These are phyloP conservation scores for Apodemia zela DNA, from an alignment of 2,888 invertebrate genomes.

Conservation along the genomic window DNA sequence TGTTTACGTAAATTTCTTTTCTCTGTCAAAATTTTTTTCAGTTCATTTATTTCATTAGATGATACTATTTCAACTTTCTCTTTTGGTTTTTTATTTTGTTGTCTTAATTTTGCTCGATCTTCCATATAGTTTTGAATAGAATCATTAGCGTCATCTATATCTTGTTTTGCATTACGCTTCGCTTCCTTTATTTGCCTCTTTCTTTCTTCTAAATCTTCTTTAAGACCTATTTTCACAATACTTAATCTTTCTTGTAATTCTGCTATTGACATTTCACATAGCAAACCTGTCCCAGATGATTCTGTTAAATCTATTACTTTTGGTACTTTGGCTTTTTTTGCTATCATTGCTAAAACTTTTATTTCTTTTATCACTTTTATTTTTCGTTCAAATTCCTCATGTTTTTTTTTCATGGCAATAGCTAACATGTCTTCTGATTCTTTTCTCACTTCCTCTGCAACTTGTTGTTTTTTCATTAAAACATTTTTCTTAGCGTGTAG, in stretches of 20 bases:
- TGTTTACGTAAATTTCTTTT: slow-evolving; percentile 60
- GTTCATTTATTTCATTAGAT: slow-evolving; percentile 64
- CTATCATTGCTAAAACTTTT: slow-evolving; percentile 66
- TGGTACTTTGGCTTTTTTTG: slow-evolving; percentile 70
- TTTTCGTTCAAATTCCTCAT: slow-evolving; percentile 70
- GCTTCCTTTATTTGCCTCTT: slow-evolving; percentile 60
- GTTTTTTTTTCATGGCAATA: slow-evolving; percentile 63
- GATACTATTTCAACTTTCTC: slow-evolving; percentile 35
- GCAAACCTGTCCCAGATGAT: slow-evolving; percentile 77
- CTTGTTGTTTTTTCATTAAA: slow-evolving; percentile 50
- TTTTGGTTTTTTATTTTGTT: slow-evolving; percentile 47
- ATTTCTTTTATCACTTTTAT: slow-evolving; percentile 75
- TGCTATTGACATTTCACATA: slow-evolving; percentile 84
- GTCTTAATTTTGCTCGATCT: slow-evolving; percentile 49
- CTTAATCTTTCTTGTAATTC: slow-evolving; percentile 80
- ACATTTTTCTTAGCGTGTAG: slow-evolving; percentile 51
- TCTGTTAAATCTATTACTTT: slow-evolving; percentile 82
- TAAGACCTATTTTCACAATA: slow-evolving; percentile 68
- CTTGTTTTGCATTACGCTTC: slow-evolving; percentile 62
- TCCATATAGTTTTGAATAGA: slow-evolving; percentile 57
- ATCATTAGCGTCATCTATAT: slow-evolving; percentile 68
- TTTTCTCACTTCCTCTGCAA: slow-evolving; percentile 51
- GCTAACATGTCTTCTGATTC: slow-evolving; percentile 50
- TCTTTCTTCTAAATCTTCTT: slow-evolving; percentile 76
- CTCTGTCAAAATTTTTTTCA: slow-evolving; percentile 71